A percentile compares a stretch with the other conserved stretches of the same genome.
Conservation (phyloP, 2,888 invertebrate genomes). For the Dasysyrphus tricinctus region DNA sequence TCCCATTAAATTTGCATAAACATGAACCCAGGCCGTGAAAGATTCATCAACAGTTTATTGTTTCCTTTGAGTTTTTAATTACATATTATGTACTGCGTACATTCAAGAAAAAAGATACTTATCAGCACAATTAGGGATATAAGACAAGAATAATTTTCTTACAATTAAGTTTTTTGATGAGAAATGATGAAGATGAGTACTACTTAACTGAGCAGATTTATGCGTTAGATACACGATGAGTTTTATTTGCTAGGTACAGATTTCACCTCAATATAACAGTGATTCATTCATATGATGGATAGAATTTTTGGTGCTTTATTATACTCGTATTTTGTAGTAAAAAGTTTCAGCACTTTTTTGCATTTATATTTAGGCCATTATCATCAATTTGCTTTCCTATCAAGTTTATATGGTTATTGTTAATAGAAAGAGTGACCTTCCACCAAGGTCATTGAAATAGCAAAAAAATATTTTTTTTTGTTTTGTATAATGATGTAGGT, state of each 20-base stretch:
- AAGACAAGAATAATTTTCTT: neutral
- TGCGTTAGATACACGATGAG: neutral
- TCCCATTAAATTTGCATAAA: conserved; percentile 63
- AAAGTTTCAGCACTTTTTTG: neutral
- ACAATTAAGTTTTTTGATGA: neutral
- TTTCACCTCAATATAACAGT: neutral
- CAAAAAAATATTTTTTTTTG: neutral
- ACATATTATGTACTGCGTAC: neutral
- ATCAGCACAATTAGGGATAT: neutral
- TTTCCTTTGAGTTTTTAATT: conserved; percentile 15
- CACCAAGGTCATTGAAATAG: neutral
- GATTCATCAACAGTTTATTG: conserved; percentile 39
- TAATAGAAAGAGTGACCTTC: neutral
- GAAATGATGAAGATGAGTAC: neutral
- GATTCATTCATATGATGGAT: neutral
- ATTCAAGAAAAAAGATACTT: neutral
- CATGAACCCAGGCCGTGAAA: conserved; percentile 31
- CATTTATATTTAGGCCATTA: neutral
- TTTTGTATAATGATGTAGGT: neutral
- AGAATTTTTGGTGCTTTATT: neutral
- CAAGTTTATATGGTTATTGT: neutral
- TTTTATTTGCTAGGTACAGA: neutral
- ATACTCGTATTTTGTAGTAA: neutral
- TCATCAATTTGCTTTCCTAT: neutral
- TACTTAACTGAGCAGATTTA: neutral